Evolutionary conservation across 2,888 invertebrate genomes (phyloP), one percentile per base, ranked within the genome.

Genomic region (Chrysotoxum bicinctum): DNA sequence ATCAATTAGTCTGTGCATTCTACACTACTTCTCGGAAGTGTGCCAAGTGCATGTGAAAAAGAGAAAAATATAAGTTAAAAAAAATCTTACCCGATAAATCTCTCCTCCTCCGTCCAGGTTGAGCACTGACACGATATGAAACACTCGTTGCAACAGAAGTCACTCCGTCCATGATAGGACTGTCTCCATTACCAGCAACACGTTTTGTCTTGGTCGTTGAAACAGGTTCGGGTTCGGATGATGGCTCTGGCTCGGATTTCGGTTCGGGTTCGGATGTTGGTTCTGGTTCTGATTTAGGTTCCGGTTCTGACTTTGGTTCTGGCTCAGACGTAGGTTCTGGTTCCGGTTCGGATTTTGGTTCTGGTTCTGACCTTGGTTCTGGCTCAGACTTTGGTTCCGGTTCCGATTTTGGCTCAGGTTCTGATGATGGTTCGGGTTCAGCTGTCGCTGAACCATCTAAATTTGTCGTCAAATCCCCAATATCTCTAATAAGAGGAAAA

Each of bases 101-200:
- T 30, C 91, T 89, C n/a, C 90, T 89, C 19, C 77, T 88, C 7
- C 91, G 90, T 37, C 92, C 92, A 78, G 90, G 79, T 84, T 93
- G 93, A 19, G 93, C 93, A 89, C 96, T 96, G 84, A 96, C 96
- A 90, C 95, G 94, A 90, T 95, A 96, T 0, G 96, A 96, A 3
- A 96, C 95, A 89, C 96, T 96, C 0, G 96, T 96, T 89, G 96
- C 95, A 12, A 96, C 96, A 0, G 91, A 90, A 0, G 95, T 94
- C 30, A 96, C 95, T 48, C 95, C 96, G 72, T 94, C 92, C 26
- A 93, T 93, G 14, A 87, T 87, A 10, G 93, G 90, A 1, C 87
- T 87, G 3, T 88, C 87, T n/a, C 32, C 73, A 60, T 85, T 80
- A n/a, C 88, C 88, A 0, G 94, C 94, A 0, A 94, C 93, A 56